Base-by-base conservation (phyloP, 2,797 vertebrate species). In the Iguana delicatissima region DNA sequence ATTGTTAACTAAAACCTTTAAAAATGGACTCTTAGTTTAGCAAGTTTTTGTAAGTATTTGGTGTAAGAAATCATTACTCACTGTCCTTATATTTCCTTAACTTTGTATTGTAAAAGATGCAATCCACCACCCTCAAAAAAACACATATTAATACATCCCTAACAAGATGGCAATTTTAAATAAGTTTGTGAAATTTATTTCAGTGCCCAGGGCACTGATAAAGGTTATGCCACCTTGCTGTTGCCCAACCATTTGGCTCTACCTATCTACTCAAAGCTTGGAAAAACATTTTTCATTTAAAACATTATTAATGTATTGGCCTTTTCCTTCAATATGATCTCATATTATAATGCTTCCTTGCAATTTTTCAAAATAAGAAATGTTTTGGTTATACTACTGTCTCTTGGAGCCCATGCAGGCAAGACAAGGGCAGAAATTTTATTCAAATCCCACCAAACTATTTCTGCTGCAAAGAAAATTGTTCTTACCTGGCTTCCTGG, bases 401-500 rank as follows among this genome's bases (percentile, higher is more conserved):
- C 5, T 69, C 67, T 1, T 29, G 50, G 64, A n/a, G 59, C 50
- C 29, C 20, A 67, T 16, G 38, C 24, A 59, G 18, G 29, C 24
- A 64, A 50, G 46, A 4, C 1, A 26, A 57, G 18, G 7, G 26
- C 52, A n/a, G 7, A n/a, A 0, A 0, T 73, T 86, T 50, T 0
- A 38, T 69, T 3, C 14, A 80, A n/a, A 18, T 84, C 76, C n/a
- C 52, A 90, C 5, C 52, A 38, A 93, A 59, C 95, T 24, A 50
- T 89, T 22, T 35, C 26, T 62, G 0, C 42, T 7, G 0, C 3
- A 80, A 59, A 50, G 12, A 18, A 46, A 20, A 0, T 0, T 10
- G 29, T 0, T 91, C 97, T 96, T 93, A 99, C 99, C 99, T 99
- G 93, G 99, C 99, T 96, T 99, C 99, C 96, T 98, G 98, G 74